Conservation (phyloP, 2,113 vertebrate species). For the Lathamus discolor region DNA sequence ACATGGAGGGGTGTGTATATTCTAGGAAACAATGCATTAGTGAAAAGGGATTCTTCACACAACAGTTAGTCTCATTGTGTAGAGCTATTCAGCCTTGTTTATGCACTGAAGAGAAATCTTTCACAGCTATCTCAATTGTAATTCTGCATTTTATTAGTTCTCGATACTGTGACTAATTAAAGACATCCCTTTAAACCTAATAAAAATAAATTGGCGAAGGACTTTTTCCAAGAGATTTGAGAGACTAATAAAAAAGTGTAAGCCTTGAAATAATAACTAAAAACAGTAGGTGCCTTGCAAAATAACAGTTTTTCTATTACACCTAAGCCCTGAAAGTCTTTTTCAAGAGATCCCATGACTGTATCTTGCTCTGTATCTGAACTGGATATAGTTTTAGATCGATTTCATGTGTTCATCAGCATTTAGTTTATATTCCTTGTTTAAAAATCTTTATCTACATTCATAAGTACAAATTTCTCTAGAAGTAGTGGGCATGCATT, state of each 20-base stretch:
- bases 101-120: constrained; percentile 39
- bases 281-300: neutral
- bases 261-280: neutral
- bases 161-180: constrained; percentile 28
- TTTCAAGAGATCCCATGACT: neutral
- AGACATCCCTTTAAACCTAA: neutral
- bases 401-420: neutral
- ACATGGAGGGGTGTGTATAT: neutral
- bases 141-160: neutral
- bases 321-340: neutral
- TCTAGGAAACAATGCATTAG: constrained; percentile 36
- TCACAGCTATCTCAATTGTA: constrained; percentile 9
- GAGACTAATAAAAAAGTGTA: neutral
- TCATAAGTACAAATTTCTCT: constrained; percentile 1
- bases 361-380: neutral
- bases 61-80: neutral
- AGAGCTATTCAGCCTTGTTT: constrained; percentile 29
- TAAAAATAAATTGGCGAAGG: constrained; percentile 10
- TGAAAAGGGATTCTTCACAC: constrained; percentile 42
- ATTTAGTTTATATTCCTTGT: constrained; percentile 13
- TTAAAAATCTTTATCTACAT: constrained; percentile 3
- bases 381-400: neutral
- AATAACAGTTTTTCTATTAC: neutral
- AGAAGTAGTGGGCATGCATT: constrained; percentile 16
- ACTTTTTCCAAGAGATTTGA: neutral